A percentile compares a stretch with the other conserved stretches of the same genome.
Evolutionary conservation across 2,888 invertebrate species (phyloP).

Genomic region (Halictus quadricinctus): DNA sequence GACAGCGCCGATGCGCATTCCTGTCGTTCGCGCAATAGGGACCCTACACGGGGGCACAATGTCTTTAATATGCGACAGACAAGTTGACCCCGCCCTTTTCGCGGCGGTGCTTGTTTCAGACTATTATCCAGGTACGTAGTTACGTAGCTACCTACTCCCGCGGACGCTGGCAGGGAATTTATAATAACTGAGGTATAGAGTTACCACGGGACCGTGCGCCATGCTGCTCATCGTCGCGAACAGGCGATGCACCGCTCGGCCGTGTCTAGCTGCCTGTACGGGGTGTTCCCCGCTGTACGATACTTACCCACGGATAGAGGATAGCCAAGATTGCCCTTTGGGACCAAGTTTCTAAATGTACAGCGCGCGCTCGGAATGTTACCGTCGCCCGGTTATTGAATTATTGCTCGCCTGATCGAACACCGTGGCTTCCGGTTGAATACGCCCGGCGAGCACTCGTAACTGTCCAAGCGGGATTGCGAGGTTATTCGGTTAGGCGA

Average conservation of each 20-base stretch:
- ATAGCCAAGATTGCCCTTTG: slow-evolving; percentile 11
- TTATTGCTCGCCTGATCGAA: slow-evolving; percentile 1
- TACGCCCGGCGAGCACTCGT: not conserved
- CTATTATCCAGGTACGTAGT: slow-evolving; percentile 74
- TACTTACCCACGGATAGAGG: not conserved
- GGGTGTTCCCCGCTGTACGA: slow-evolving; percentile 4
- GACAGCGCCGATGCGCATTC: slow-evolving; percentile 57
- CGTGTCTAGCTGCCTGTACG: slow-evolving; percentile 1
- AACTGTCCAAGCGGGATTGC: not conserved
- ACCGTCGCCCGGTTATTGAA: slow-evolving; percentile 1
- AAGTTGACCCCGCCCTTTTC: slow-evolving; percentile 77
- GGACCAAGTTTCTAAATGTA: slow-evolving; percentile 7
- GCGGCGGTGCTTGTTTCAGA: slow-evolving; percentile 74
- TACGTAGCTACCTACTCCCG: slow-evolving; percentile 70
- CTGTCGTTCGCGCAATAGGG: slow-evolving; percentile 51
- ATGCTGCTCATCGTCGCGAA: slow-evolving; percentile 58
- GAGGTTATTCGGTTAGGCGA: slow-evolving; percentile 3
- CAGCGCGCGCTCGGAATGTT: slow-evolving; percentile 4
- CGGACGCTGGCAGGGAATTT: slow-evolving; percentile 76
- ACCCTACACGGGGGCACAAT: slow-evolving; percentile 42
- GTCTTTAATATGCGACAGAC: slow-evolving; percentile 78
- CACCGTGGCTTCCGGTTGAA: not conserved
- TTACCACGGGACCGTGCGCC: slow-evolving; percentile 51
- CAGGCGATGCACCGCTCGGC: slow-evolving; percentile 37
- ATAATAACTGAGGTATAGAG: slow-evolving; percentile 75